Evolutionary conservation across 1,140 invertebrate species (phyloP), one percentile per base, ranked within the genome.

Genomic region (Nephila pilipes): DNA sequence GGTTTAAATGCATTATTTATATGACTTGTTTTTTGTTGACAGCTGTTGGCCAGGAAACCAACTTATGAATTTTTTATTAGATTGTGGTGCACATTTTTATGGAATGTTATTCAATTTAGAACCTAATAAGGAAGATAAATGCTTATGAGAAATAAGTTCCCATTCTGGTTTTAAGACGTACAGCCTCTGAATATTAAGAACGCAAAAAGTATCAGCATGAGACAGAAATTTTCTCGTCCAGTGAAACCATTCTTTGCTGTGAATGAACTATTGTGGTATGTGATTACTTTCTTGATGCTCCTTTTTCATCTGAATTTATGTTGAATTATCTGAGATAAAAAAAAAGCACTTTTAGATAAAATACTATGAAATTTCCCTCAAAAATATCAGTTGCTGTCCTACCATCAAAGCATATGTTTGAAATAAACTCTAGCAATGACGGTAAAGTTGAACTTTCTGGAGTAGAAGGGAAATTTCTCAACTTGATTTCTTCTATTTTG

Each of bases 401-500:
- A 12, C 22, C 81, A 16, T 55, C 38, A 14, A 55, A 55, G 5
- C 81, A 83, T 22, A 83, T 83, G 46, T 57, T 83, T 57, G 46
- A 83, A 32, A 55, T 83, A n/a, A 29, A n/a, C 8, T 12, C 6
- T 0, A 83, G n/a, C 20, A 29, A 54, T 32, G 69, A 75, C 20
- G 29, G 16, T 16, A 83, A 83, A 25, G 18, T 10, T 6, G 46
- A 46, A 46, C 69, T 83, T 29, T 55, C 81, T 18, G 81, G 81
- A 1, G 25, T 90, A 12, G 88, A 90, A 60, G 63, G 29, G 0
- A 81, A 80, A 60, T 38, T 90, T 20, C 75, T 90, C 12, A 25
- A 38, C 16, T 80, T 81, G 55, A 10, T 90, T 16, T 32, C 75
- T 1, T n/a, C 69, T 0, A n/a, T 16, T 32, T n/a, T 90, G 22